Base-by-base conservation (phyloP, 1,140 invertebrate species). In the Chironomus tepperi region DNA sequence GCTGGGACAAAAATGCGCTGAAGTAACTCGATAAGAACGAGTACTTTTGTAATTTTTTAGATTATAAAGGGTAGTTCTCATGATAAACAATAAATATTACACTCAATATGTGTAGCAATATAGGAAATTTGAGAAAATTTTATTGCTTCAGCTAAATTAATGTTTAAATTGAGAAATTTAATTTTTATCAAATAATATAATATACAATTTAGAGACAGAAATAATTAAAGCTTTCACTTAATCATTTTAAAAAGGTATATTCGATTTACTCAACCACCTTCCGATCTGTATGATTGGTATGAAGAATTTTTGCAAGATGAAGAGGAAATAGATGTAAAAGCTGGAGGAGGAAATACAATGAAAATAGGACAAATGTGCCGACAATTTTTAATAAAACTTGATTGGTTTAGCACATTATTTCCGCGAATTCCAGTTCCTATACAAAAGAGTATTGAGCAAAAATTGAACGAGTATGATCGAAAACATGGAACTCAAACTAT, bases 351-450 rank as follows among this genome's bases (percentile, higher is more conserved):
- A 24, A 94, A 97, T 83, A 80, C 88, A 1, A 96, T 97, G 86
- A 95, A 93, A 34, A 96, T 99, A 75, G 98, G 98, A 0, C 91
- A 96, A 78, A 91, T 99, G 84, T 85, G 96, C 0, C 88, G 95
- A 70, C 94, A 96, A 79, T 97, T 97, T 87, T 86, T 99, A 16
- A 93, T 94, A 34, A 98, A 99, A 83, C 84, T 99, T 67, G 97
- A 99, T 79, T 98, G 96, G 95, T 99, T 97, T 84, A 96, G 94
- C 3, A 99, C 98, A 7, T 85, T 99, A 12, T 99, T 99, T 82
- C 98, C 98, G 0, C 87, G 98, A 76, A 99, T 99, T 83, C 98
- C 98, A n/a, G 97, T 99, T 43, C 97, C 97, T 15, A 98, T 99
- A 78, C 96, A 99, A 84, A 96, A 93, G 81, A 90, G 91, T 81